These are phyloP conservation scores for Lagocephalus sceleratus DNA, from an alignment of 2,797 vertebrate species.

Conservation along the genomic window DNA sequence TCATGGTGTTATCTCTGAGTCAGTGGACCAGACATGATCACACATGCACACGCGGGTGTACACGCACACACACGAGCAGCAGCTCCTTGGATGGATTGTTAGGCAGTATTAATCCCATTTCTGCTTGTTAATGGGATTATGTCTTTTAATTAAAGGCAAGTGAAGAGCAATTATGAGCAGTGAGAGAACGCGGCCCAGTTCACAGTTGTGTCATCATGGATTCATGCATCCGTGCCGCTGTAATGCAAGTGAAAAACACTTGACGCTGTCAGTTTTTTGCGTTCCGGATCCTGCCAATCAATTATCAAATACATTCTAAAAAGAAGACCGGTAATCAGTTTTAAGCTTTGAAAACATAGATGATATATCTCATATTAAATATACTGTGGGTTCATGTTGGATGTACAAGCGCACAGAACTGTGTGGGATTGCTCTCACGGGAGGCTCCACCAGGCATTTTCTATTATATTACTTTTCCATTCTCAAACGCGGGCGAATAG, in stretches of 20 bases:
- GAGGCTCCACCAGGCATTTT: not conserved
- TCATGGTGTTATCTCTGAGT: slow-evolving; percentile 59
- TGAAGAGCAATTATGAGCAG: slow-evolving; percentile 73
- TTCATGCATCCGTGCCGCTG: slow-evolving; percentile 37
- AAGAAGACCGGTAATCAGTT: not conserved
- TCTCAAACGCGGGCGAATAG: slow-evolving; percentile 9
- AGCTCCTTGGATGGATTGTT: slow-evolving; percentile 68
- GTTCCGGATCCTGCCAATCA: not conserved
- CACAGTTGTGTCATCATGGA: slow-evolving; percentile 53
- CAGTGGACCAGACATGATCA: slow-evolving; percentile 46
- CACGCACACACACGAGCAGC: slow-evolving; percentile 15
- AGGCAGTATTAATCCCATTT: slow-evolving; percentile 78
- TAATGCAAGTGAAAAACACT: not conserved
- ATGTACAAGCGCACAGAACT: slow-evolving; percentile 11
- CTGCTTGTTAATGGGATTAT: slow-evolving; percentile 80
- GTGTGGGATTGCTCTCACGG: slow-evolving; percentile 22
- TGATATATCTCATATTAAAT: not conserved
- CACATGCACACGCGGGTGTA: slow-evolving; percentile 14
- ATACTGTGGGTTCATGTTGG: not conserved
- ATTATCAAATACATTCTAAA: not conserved
- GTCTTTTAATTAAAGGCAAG: slow-evolving; percentile 79
- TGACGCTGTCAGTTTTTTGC: not conserved
- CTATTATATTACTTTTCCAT: slow-evolving; percentile 13
- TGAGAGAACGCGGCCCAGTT: slow-evolving; percentile 68
- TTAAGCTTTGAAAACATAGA: not conserved